These are phyloP conservation scores for Cryptoprocta ferox DNA, from an alignment of 2,797 vertebrate genomes.

Conservation along the genomic window DNA sequence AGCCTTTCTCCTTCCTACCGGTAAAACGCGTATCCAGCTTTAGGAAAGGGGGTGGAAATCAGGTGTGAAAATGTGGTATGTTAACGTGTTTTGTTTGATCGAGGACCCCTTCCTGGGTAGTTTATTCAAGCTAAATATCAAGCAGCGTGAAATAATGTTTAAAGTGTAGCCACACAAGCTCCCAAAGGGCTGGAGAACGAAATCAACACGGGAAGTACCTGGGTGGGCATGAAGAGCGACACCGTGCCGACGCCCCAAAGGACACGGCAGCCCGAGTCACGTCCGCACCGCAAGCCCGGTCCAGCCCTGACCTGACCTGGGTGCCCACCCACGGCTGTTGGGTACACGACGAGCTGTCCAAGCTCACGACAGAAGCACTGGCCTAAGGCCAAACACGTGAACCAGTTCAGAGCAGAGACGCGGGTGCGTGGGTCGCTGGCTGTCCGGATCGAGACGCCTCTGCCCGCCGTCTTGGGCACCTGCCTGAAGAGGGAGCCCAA, in stretches of 20 bases:
- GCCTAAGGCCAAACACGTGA: conserved; percentile 32
- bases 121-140: conserved; percentile 82
- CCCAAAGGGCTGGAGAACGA: conserved; percentile 66
- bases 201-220: conserved; percentile 65
- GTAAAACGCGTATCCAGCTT: neutral
- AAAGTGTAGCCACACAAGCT: conserved; percentile 61
- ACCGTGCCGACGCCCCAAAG: conserved; percentile 38
- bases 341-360: neutral
- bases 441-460: neutral
- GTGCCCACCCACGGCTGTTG: conserved; percentile 36
- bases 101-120: conserved; percentile 60
- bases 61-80: neutral
- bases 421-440: neutral
- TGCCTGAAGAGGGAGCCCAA: neutral
- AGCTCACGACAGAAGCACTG: conserved; percentile 32
- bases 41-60: neutral
- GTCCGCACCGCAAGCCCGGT: conserved; percentile 47
- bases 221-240: conserved; percentile 63
- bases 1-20: neutral
- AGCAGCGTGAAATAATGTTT: conserved; percentile 72
- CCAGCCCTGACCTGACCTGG: conserved; percentile 30
- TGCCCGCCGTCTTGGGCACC: accelerated
- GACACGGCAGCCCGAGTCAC: conserved; percentile 54
- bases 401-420: neutral
- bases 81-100: conserved; percentile 59